A percentile compares a stretch with the other conserved stretches of the same genome.
phyloP scores from a whole-genome alignment of 2,113 vertebrate genomes.

The Oryctolagus cuniculus region mOryCun1.1 NC_091433.1:105050501-105051000 shows the following conservation, averaged over 20 bases:
- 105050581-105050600: not conserved
- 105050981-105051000: conserved; percentile 88
- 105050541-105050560: not conserved
- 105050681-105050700: conserved; percentile 70
- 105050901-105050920: conserved; percentile 92
- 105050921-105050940: conserved; percentile 92
- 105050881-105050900: conserved; percentile 90
- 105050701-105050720: conserved; percentile 70
- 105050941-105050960: conserved; percentile 87
- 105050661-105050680: conserved; percentile 67
- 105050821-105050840: conserved; percentile 90
- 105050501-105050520: not conserved
- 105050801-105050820: conserved; percentile 94
- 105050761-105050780: conserved; percentile 71
- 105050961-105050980: conserved; percentile 90
- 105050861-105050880: conserved; percentile 90
- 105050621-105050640: not conserved
- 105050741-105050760: conserved; percentile 77
- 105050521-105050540: not conserved
- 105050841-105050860: conserved; percentile 90
- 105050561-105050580: not conserved
- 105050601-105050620: conserved; percentile 3
- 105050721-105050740: conserved; percentile 8
- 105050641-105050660: not conserved
- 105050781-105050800: conserved; percentile 87